Evolutionary conservation across 2,888 invertebrate species (phyloP), one percentile per base, ranked within the genome.

Genomic region (Suillia variegata): DNA sequence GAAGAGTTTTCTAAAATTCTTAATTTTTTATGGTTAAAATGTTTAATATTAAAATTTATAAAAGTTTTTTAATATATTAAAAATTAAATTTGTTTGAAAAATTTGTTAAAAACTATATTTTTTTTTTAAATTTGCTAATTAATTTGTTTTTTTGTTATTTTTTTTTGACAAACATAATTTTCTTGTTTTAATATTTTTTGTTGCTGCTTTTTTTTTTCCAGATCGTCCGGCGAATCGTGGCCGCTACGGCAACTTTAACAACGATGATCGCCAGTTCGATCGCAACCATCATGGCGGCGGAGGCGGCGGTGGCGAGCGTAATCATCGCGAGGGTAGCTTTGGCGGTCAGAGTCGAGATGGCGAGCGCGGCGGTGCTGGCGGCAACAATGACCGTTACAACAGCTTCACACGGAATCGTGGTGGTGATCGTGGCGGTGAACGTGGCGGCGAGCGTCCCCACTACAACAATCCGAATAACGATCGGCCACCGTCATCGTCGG

Each of bases 151-250:
- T 26, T 26, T 10, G 26, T 26, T 26, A 10, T 26, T 26, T 26
- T 26, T 10, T 26, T 26, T 10, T 10, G n/a, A n/a, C n/a, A 10
- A 26, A 26, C 26, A 26, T n/a, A n/a, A n/a, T n/a, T n/a, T n/a
- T n/a, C n/a, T n/a, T 26, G 26, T 26, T 26, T 10, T 26, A 26
- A 26, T 6, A 26, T 6, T 60, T 48, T 38, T 48, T 48, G 2
- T 42, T 49, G 17, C 20, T 2, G 12, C 31, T 24, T 48, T 55
- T 45, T 20, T 3, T 8, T 33, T 63, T 66, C 50, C 60, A 82
- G 82, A 82, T 77, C 82, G 82, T 33, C 77, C 78, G 50, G 77
- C 80, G 62, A 81, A 82, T 70, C 79, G 82, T 26, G 81, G 82
- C 18, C 79, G 80, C n/a, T 82, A 81, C 61, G 81, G 81, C 1